A percentile compares a stretch with the other conserved stretches of the same genome.
Conservation (phyloP, 2,888 invertebrate genomes). For the Geophilus truncorum region DNA sequence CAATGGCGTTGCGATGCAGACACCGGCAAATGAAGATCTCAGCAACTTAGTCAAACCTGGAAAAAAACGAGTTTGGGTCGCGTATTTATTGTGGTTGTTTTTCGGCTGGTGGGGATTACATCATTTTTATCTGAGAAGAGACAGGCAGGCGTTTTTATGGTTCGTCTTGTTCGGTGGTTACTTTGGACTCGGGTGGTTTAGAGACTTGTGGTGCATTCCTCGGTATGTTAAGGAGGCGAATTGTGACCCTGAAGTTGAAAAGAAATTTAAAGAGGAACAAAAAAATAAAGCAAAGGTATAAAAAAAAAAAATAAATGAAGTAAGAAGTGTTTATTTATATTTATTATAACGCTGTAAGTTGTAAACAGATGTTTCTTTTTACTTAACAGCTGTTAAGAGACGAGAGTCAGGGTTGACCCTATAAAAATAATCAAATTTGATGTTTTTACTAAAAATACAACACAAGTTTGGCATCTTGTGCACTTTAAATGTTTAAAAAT, state of each 20-base stretch:
- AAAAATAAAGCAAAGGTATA: slow-evolving; percentile 49
- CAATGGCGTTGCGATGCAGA: too few relatives aligned
- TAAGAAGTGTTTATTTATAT: too few relatives aligned
- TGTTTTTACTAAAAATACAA: too few relatives aligned
- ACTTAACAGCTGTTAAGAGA: background rate
- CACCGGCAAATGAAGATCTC: too few relatives aligned
- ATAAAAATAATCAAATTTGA: too few relatives aligned
- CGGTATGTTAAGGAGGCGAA: slow-evolving; percentile 70
- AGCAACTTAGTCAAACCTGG: too few relatives aligned
- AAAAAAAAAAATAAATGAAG: too few relatives aligned
- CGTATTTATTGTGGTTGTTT: slow-evolving; percentile 80
- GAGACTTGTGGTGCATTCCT: slow-evolving; percentile 77
- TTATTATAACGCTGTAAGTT: background rate
- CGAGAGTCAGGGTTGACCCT: too few relatives aligned
- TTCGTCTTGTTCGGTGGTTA: slow-evolving; percentile 83
- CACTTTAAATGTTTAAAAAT: background rate
- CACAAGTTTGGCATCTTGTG: too few relatives aligned
- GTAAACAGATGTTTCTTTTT: background rate
- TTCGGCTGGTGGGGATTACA: slow-evolving; percentile 86
- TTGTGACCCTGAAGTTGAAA: slow-evolving; percentile 44
- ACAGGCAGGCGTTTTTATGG: slow-evolving; percentile 85
- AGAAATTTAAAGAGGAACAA: slow-evolving; percentile 57
- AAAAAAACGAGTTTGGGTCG: slow-evolving; percentile 55
- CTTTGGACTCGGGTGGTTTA: slow-evolving; percentile 76
- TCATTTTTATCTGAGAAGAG: slow-evolving; percentile 81